Evolutionary conservation across 2,113 vertebrate species (phyloP).

Genomic region (Phoenicopterus ruber): DNA sequence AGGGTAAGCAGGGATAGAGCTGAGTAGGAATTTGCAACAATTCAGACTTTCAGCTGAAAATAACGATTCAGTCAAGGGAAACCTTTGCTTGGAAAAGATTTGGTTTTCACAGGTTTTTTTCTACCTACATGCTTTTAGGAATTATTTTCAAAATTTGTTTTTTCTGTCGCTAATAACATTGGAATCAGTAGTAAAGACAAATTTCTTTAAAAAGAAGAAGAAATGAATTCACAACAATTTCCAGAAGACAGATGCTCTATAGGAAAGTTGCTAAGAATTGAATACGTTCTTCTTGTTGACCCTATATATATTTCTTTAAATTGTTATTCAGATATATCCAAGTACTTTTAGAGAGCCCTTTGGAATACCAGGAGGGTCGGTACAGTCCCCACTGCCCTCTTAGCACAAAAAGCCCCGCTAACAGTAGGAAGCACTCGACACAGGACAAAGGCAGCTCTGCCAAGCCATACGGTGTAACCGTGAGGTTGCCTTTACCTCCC

Average conservation of each 20-base stretch:
- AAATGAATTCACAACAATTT: neutral
- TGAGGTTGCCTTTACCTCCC: neutral
- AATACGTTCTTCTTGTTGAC: neutral
- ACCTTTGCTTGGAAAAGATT: neutral
- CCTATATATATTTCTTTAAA: neutral
- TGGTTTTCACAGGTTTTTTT: neutral
- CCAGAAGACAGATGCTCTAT: neutral
- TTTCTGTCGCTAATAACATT: neutral
- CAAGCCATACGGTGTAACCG: neutral
- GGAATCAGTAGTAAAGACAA: neutral
- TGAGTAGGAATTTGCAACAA: conserved; percentile 36
- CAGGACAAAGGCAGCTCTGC: neutral
- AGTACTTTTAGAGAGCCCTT: neutral
- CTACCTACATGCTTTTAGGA: neutral
- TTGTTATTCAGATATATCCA: neutral
- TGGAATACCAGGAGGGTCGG: neutral
- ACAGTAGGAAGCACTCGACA: neutral
- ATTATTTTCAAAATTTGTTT: neutral
- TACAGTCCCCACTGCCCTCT: accelerated
- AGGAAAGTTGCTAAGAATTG: neutral
- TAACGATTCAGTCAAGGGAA: neutral
- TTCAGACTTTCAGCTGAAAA: conserved; percentile 57
- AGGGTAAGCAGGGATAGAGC: conserved; percentile 5
- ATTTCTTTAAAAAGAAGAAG: neutral
- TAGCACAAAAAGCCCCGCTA: neutral